Percentiles rank a stretch among this genome's conserved stretches.
phyloP scores from a whole-genome alignment of 1,140 invertebrate genomes.

The Rhagoletis pomonella region DNA sequence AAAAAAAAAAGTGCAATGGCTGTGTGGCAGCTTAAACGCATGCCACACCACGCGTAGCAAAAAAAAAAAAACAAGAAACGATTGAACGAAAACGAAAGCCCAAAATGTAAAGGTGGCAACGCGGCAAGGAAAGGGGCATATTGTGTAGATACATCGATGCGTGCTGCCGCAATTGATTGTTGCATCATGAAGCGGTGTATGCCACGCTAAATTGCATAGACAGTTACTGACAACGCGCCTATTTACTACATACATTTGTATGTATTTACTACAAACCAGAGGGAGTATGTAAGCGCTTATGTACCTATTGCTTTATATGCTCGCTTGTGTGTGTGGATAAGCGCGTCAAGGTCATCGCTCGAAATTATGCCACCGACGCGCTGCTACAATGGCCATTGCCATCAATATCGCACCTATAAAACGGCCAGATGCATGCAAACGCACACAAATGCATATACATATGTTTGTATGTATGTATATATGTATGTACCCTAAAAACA shows the following conservation, averaged over 20 bases:
- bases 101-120: slow-evolving; percentile 22
- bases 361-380: slow-evolving; percentile 42
- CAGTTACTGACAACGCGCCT: neutral
- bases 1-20: neutral
- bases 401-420: slow-evolving; percentile 29
- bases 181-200: slow-evolving; percentile 14
- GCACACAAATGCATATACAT: neutral
- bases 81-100: neutral
- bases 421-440: neutral
- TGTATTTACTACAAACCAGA: neutral
- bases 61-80: slow-evolving; percentile 1
- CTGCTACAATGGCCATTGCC: slow-evolving; percentile 19
- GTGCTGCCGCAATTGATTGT: slow-evolving; percentile 39
- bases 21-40: slow-evolving; percentile 26
- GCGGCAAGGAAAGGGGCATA: neutral
- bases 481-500: neutral
- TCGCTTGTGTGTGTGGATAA: neutral
- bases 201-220: slow-evolving; percentile 29
- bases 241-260: neutral
- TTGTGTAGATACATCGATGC: neutral
- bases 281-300: neutral
- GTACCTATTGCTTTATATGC: neutral
- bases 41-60: neutral
- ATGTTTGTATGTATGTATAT: neutral
- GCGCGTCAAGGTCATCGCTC: slow-evolving; percentile 40